Evolutionary conservation across 2,888 invertebrate genomes (phyloP).

Genomic region (Empis livida): DNA sequence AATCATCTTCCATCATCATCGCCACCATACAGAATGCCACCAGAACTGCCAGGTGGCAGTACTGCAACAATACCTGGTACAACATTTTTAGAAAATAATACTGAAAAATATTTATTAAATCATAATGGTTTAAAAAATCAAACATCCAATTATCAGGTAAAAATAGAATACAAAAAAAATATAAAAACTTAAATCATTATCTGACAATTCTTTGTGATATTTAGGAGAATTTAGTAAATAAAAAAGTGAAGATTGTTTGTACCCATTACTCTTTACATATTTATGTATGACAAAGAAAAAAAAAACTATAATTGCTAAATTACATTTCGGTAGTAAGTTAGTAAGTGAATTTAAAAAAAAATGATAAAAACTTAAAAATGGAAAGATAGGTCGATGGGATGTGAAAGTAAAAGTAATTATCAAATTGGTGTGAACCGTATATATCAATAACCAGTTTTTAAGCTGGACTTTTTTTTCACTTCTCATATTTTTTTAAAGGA

Average conservation of each 20-base stretch:
- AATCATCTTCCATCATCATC: conserved; percentile 47
- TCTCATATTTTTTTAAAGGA: background rate
- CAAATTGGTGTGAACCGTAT: background rate
- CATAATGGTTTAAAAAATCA: conserved; percentile 48
- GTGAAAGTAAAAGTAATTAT: background rate
- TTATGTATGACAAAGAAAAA: too few species aligned
- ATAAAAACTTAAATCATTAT: background rate
- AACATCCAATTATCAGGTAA: conserved; percentile 68
- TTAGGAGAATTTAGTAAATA: background rate
- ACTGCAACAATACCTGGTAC: conserved; percentile 34
- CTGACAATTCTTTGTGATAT: background rate
- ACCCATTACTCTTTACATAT: background rate
- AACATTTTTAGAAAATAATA: conserved; percentile 18
- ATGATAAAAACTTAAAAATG: too few species aligned
- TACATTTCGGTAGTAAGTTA: too few species aligned
- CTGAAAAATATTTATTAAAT: conserved; percentile 22
- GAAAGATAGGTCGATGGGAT: too few species aligned
- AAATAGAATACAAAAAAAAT: conserved; percentile 17
- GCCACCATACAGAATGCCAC: conserved; percentile 57
- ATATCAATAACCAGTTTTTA: conserved; percentile 4
- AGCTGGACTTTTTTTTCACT: background rate
- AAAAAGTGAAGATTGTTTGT: background rate
- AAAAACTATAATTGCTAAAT: too few species aligned
- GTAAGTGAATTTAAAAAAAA: too few species aligned
- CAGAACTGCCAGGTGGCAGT: conserved; percentile 46